These are phyloP conservation scores for Aegotheles bennettii DNA, from an alignment of 2,113 vertebrate genomes.

Conservation along the genomic window DNA sequence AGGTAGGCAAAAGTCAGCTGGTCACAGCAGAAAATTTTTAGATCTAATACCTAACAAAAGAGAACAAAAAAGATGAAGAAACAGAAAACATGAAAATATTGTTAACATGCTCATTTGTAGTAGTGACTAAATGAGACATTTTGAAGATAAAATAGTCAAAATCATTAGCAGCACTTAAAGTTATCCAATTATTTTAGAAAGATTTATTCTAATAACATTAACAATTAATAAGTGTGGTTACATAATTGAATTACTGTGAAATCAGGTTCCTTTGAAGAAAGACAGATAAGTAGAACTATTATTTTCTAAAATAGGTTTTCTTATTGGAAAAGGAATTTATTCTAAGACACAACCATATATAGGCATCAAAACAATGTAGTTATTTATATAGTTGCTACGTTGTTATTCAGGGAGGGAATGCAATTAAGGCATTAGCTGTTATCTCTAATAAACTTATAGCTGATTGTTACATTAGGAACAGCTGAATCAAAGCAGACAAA, in stretches of 20 bases:
- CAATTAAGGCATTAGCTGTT: not conserved
- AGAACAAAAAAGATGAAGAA: not conserved
- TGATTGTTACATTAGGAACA: not conserved
- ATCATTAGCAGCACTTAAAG: not conserved
- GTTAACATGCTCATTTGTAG: not conserved
- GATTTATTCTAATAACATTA: not conserved
- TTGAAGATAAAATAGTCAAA: not conserved
- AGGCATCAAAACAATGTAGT: not conserved
- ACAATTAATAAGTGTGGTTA: not conserved
- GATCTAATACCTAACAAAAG: not conserved
- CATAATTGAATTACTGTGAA: not conserved
- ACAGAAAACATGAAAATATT: not conserved
- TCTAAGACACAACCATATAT: not conserved
- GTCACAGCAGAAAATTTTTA: not conserved
- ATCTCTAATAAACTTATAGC: not conserved
- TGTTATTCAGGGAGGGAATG: not conserved
- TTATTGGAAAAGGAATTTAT: not conserved
- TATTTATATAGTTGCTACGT: not conserved
- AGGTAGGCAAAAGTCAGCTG: not conserved
- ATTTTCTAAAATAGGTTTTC: not conserved
- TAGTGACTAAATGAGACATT: not conserved
- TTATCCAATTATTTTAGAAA: not conserved
- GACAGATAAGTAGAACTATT: not conserved
- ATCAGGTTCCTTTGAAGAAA: constrained; percentile 1
- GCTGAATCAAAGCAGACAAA: not conserved